Conservation (phyloP, 2,888 invertebrate genomes). For the Hyppa rectilinea region DNA sequence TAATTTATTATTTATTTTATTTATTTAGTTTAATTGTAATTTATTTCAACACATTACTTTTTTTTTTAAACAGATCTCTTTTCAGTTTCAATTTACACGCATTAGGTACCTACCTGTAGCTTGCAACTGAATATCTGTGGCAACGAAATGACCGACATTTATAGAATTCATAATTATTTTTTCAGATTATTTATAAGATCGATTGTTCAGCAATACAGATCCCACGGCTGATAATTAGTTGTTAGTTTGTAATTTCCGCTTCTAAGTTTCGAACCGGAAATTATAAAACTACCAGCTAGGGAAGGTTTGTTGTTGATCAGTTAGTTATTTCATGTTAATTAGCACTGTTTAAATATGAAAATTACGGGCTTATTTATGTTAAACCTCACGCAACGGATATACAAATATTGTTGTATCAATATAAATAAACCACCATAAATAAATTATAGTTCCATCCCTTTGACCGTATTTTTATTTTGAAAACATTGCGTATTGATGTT, state of each 20-base stretch:
- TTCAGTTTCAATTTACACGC: background rate
- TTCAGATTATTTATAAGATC: too few relatives aligned
- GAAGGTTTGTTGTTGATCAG: too few relatives aligned
- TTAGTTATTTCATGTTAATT: background rate
- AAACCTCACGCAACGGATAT: background rate
- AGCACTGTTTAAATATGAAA: background rate
- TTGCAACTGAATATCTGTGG: background rate
- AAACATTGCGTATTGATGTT: too few relatives aligned
- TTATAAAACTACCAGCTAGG: background rate
- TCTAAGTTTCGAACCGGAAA: background rate
- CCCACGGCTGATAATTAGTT: too few relatives aligned
- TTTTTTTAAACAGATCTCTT: background rate
- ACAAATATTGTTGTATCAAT: background rate
- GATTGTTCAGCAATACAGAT: too few relatives aligned
- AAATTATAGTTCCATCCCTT: background rate
- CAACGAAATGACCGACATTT: too few relatives aligned
- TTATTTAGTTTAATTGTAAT: too few relatives aligned
- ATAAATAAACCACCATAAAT: conserved; percentile 1
- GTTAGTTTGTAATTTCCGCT: too few relatives aligned
- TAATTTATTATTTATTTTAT: too few relatives aligned
- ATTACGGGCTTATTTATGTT: background rate
- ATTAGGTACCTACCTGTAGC: too few relatives aligned
- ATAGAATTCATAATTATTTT: background rate
- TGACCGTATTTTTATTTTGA: background rate
- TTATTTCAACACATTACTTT: background rate